phyloP scores from a whole-genome alignment of 2,888 invertebrate genomes.

The Andrena hattorfiana region DNA sequence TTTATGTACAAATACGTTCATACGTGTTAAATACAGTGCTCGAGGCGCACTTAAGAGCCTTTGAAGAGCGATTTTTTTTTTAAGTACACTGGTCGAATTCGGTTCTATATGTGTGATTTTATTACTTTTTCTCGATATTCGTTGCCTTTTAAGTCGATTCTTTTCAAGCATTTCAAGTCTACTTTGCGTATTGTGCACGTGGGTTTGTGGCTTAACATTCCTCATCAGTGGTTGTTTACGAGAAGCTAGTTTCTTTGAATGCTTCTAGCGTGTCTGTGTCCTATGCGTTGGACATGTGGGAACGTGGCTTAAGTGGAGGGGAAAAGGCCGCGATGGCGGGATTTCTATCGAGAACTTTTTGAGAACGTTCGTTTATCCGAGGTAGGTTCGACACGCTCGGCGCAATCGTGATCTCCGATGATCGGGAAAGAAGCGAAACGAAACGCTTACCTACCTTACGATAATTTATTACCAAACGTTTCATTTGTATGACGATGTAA shows the following conservation, averaged over 20 bases:
- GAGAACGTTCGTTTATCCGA: slow-evolving; percentile 59
- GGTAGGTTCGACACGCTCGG: slow-evolving; percentile 62
- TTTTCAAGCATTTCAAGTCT: no score
- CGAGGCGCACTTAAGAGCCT: neutral
- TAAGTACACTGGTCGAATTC: neutral
- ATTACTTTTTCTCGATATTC: neutral
- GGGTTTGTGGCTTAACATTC: neutral
- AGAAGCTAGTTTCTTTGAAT: neutral
- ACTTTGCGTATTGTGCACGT: neutral
- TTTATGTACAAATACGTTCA: neutral
- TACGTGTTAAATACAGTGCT: no score
- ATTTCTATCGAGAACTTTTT: slow-evolving; percentile 66
- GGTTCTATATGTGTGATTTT: neutral
- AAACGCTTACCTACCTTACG: slow-evolving; percentile 70
- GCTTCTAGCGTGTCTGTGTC: neutral
- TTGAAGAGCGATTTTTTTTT: neutral
- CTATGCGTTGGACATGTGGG: neutral
- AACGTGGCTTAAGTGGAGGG: neutral
- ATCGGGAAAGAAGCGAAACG: slow-evolving; percentile 43
- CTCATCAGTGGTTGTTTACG: neutral
- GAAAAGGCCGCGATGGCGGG: slow-evolving; percentile 24
- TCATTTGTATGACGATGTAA: slow-evolving; percentile 71
- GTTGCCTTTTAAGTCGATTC: neutral
- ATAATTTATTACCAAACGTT: slow-evolving; percentile 71
- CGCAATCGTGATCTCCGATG: slow-evolving; percentile 28